Base-by-base conservation (phyloP, 2,888 invertebrate genomes). In the Yponomeuta plumbellus region DNA sequence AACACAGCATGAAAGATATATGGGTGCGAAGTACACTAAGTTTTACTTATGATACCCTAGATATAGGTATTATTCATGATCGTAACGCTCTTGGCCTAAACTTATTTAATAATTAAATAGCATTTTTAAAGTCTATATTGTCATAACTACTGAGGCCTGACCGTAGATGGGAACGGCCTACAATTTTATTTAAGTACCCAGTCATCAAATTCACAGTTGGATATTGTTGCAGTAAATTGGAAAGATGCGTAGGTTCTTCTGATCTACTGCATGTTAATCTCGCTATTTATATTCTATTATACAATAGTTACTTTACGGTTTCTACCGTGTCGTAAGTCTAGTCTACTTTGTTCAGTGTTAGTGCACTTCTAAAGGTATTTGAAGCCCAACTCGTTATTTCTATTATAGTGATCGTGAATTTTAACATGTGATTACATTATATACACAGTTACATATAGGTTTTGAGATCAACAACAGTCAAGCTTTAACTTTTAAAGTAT, bases 381-480 rank as follows among this genome's bases (percentile, higher is more conserved):
- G 82, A 86, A 88, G 88, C 86, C 85, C 77, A 77, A 77, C 77
- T 75, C 74, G 69, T 80, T 78, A 82, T 75, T 79, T 75, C 79
- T 84, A 78, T 80, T 79, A 77, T 80, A 75, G 87, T 87, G 86
- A 83, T 79, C 70, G 82, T 86, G 84, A 86, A 83, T 77, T 86
- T 86, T 88, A 90, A 89, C 90, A 89, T 85, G 87, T 89, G 89
- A 85, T 88, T 87, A 89, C 80, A 88, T 85, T 88, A 88, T 88
- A 85, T 90, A 90, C 88, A 90, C 81, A 83, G 78, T 86, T 86
- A 86, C 84, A 87, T 80, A 83, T 83, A 86, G 71, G 75, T 80
- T 52, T 83, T 86, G 88, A 88, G 90, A 89, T 88, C 87, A 90
- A 87, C 86, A 88, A 89, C 88, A 88, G 85, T 86, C 79, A 90